These are phyloP conservation scores for Xestia xanthographa DNA, from an alignment of 2,888 invertebrate species.

Conservation along the genomic window DNA sequence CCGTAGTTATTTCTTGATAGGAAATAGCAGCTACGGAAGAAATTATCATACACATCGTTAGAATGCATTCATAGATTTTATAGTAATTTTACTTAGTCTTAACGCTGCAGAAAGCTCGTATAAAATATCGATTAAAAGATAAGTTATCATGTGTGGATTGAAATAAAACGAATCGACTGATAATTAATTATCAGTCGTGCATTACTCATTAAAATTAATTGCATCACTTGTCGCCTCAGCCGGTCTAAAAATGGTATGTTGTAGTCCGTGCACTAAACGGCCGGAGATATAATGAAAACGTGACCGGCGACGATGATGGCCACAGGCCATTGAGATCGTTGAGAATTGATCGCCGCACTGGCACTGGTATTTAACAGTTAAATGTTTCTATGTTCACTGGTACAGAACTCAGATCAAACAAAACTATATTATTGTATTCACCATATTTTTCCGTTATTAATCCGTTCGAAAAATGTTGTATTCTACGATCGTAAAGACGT, in stretches of 20 bases:
- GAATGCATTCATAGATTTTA: conserved; percentile 3
- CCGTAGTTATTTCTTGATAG: conserved; percentile 1
- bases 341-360: conserved; percentile 20
- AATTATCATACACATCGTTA: not conserved
- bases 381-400: not conserved
- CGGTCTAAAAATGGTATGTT: conserved; percentile 62
- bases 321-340: conserved; percentile 42
- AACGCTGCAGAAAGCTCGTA: conserved; percentile 32
- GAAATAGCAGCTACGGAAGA: not conserved
- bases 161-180: conserved; percentile 32
- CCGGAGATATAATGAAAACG: conserved; percentile 58
- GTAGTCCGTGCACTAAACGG: conserved; percentile 53
- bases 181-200: conserved; percentile 31
- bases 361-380: conserved; percentile 27
- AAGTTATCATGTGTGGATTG: conserved; percentile 33
- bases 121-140: conserved; percentile 42
- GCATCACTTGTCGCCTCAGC: conserved; percentile 55
- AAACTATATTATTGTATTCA: not conserved
- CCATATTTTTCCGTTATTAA: not conserved
- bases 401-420: conserved; percentile 2
- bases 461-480: conserved; percentile 15
- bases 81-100: not conserved
- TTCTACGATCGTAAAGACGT: conserved; percentile 24
- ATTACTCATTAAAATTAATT: conserved; percentile 60
- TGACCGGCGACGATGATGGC: conserved; percentile 52